A percentile compares a stretch with the other conserved stretches of the same genome.
Evolutionary conservation across 2,113 vertebrate genomes (phyloP).

Genomic region (Dasyornis broadbenti): DNA sequence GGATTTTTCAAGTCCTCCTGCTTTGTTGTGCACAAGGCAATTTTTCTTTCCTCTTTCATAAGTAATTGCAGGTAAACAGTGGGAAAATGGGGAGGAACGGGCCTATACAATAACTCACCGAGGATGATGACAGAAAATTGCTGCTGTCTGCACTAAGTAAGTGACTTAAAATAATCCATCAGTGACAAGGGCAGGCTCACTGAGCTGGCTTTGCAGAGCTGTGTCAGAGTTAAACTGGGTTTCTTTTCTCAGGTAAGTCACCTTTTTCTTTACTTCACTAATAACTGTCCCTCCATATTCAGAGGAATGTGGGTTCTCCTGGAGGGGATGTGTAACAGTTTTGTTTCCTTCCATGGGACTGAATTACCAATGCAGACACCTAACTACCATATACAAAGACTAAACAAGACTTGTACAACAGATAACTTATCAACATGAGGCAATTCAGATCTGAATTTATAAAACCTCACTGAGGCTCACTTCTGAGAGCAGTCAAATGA

Average conservation of each 20-base stretch:
- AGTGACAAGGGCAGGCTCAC: background rate
- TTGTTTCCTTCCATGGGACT: background rate
- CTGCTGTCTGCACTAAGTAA: constrained; percentile 37
- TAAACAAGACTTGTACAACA: background rate
- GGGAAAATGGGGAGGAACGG: constrained; percentile 16
- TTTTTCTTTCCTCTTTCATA: constrained; percentile 42
- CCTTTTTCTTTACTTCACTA: background rate
- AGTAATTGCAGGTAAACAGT: constrained; percentile 43
- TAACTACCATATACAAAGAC: background rate
- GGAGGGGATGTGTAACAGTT: background rate
- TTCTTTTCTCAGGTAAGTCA: constrained; percentile 23
- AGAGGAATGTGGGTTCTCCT: background rate
- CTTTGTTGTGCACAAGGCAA: background rate
- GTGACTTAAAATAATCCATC: constrained; percentile 30
- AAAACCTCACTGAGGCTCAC: background rate
- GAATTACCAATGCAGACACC: background rate
- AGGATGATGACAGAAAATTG: constrained; percentile 49
- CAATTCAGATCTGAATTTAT: background rate
- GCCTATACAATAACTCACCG: background rate
- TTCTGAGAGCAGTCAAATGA: background rate
- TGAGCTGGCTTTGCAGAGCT: background rate
- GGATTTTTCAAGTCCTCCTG: background rate
- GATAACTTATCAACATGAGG: background rate
- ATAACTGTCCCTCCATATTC: background rate
- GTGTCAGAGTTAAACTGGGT: constrained; percentile 15